These are phyloP conservation scores for Ovibos moschatus DNA, from an alignment of 2,113 vertebrate genomes.

Conservation along the genomic window DNA sequence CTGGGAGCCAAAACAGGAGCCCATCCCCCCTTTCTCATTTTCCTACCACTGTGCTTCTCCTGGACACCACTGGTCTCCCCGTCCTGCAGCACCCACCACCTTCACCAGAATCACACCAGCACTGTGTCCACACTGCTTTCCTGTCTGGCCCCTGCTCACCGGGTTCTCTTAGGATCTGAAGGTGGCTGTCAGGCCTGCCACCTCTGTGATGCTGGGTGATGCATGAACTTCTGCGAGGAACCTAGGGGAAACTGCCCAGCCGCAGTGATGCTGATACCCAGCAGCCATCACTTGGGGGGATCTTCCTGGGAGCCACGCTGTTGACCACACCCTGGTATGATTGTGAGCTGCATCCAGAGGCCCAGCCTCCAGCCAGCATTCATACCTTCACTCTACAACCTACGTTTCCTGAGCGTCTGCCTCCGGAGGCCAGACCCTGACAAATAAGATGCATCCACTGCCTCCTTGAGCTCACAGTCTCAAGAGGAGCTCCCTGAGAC, in stretches of 20 bases:
- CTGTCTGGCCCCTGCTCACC: background rate
- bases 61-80: fast-evolving
- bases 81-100: background rate
- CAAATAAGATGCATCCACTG: fast-evolving
- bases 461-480: background rate
- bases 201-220: background rate
- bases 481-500: no score
- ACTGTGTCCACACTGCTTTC: background rate
- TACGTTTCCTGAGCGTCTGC: background rate
- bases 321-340: background rate
- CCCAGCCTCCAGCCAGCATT: no score
- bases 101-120: background rate
- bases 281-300: background rate
- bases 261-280: fast-evolving
- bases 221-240: fast-evolving
- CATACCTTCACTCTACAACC: fast-evolving
- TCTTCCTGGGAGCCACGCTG: background rate
- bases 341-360: background rate
- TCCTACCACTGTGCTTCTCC: background rate
- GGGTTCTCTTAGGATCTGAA: background rate
- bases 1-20: background rate
- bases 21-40: background rate
- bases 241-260: background rate
- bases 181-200: no score
- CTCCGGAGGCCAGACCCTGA: background rate